Base-by-base conservation (phyloP, 1,140 invertebrate genomes). In the Drosophila sulfurigaster region DNA sequence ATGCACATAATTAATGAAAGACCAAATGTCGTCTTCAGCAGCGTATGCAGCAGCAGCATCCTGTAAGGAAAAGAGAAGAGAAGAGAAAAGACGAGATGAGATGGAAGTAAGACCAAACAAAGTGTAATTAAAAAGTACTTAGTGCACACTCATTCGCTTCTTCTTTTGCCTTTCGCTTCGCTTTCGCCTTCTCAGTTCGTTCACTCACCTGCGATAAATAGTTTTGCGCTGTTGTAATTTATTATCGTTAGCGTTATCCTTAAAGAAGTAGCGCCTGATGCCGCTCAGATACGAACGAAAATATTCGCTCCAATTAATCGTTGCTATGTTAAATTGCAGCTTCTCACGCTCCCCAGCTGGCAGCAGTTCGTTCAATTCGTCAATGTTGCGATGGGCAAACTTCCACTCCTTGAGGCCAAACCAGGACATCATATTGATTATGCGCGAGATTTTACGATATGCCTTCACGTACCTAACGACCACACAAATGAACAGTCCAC, bases 301-400 rank as follows among this genome's bases (percentile, higher is more conserved):
- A 91, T 94, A 96, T 75, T 94, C 92, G 3, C 87, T 80, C 95
- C 95, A 96, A 81, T 94, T 92, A 54, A 96, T 92, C 56, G 92
- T 90, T 51, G 92, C 85, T 11, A 95, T 86, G 81, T 95, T 93
- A 78, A 93, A 93, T 79, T 90, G 82, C 71, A 93, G 75, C 72
- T 80, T 57, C 43, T 75, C 66, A 45, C 83, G 80, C 71, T 92
- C 91, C 41, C 60, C 74, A 5, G 16, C 13, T 10, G 78, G 78
- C 59, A 92, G 59, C 75, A 83, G 56, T 8, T 63, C 79, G 79
- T 92, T 82, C 85, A 93, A 81, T 80, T 91, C 83, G 71, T 82
- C 82, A 85, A 93, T 92, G 78, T 93, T 93, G 57, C 78, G 74
- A 91, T 93, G 91, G n/a, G 83, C 74, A 54, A 92, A 91, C 41